Evolutionary conservation across 2,797 vertebrate genomes (phyloP).

Genomic region (Tenualosa ilisha): DNA sequence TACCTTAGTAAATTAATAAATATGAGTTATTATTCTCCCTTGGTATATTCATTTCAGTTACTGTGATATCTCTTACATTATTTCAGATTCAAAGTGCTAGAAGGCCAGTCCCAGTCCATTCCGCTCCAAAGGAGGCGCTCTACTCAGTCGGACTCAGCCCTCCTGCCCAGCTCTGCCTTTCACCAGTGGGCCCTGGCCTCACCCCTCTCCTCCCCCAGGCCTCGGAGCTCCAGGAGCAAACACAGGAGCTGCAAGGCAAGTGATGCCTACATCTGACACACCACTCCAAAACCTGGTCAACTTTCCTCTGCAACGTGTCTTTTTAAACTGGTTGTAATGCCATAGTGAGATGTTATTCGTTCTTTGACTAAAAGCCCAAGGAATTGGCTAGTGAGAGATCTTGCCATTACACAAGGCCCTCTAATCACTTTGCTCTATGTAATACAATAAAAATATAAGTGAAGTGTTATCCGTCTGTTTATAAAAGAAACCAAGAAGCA

Average conservation of each 20-base stretch:
- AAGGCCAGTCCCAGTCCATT: slow-evolving; percentile 48
- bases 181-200: slow-evolving; percentile 61
- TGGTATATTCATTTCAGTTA: neutral
- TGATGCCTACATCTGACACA: neutral
- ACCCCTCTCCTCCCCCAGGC: slow-evolving; percentile 38
- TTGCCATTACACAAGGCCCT: neutral
- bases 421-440: neutral
- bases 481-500: neutral
- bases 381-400: neutral
- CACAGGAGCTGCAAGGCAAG: slow-evolving; percentile 58
- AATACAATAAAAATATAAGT: no score
- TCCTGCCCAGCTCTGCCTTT: slow-evolving; percentile 70
- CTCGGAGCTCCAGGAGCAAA: slow-evolving; percentile 46
- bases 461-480: no score
- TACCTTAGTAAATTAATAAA: neutral
- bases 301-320: neutral
- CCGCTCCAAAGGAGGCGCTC: slow-evolving; percentile 56
- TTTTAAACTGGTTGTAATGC: neutral
- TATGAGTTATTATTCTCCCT: no score
- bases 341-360: neutral
- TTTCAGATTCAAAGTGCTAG: slow-evolving; percentile 69
- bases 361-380: neutral
- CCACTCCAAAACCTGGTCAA: neutral
- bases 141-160: slow-evolving; percentile 75
- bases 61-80: neutral